Evolutionary conservation across 2,113 vertebrate genomes (phyloP).

Genomic region (Vireo altiloquus): DNA sequence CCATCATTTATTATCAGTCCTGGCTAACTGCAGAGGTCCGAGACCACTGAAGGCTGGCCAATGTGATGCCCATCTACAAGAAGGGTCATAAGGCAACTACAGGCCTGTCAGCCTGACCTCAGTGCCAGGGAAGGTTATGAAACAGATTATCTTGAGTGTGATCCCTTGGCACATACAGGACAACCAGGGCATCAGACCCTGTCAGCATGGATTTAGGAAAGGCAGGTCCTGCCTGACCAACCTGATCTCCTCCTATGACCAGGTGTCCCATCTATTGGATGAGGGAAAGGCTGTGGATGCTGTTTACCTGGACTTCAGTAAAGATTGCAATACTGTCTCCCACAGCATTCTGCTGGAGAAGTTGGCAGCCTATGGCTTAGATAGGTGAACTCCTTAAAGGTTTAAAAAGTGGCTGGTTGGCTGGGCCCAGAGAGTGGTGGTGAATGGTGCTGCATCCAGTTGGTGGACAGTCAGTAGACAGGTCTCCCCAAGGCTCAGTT

Average conservation of each 20-base stretch:
- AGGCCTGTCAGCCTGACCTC: background rate
- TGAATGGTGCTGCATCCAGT: background rate
- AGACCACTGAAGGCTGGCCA: background rate
- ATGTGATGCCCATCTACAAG: background rate
- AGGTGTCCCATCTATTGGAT: background rate
- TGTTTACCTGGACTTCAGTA: background rate
- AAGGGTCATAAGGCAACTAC: background rate
- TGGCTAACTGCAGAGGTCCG: background rate
- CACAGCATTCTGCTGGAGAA: background rate
- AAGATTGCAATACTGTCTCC: background rate
- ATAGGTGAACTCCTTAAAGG: background rate
- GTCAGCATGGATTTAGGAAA: background rate
- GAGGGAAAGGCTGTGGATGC: background rate
- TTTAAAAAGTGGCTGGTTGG: background rate
- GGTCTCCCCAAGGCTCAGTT: background rate
- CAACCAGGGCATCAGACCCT: background rate
- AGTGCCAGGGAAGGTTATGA: background rate
- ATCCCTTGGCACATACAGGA: rapidly evolving
- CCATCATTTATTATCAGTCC: background rate
- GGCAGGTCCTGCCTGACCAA: background rate
- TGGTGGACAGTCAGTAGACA: background rate
- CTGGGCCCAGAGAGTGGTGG: background rate
- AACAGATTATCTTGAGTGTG: background rate
- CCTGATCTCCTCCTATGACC: background rate
- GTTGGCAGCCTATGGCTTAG: rapidly evolving